Conservation (phyloP, 2,797 vertebrate genomes). For the Bradypus variegatus region DNA sequence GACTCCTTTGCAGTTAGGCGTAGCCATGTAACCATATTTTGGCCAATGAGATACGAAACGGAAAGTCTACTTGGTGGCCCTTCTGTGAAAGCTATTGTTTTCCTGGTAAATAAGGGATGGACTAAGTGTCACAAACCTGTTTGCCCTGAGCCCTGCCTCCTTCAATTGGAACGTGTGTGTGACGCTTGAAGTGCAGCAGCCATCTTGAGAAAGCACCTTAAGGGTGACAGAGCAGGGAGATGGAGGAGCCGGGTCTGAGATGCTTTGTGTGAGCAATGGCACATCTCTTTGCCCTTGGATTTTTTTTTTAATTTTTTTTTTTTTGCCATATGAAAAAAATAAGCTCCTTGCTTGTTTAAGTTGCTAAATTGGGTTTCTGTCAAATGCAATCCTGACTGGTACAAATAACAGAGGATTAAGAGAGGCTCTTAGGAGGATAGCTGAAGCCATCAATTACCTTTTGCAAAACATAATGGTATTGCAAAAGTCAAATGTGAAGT, state of each 20-base stretch:
- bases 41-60: neutral
- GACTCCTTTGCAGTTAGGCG: neutral
- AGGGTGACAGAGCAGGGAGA: neutral
- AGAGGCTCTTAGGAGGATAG: neutral
- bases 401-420: conserved; percentile 14
- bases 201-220: neutral
- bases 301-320: neutral
- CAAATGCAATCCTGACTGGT: conserved; percentile 7
- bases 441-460: neutral
- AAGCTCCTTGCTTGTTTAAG: conserved; percentile 10
- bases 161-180: neutral
- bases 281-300: neutral
- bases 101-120: neutral
- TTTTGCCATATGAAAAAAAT: neutral
- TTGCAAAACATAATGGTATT: neutral
- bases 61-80: neutral
- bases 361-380: conserved; percentile 39
- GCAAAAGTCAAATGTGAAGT: neutral
- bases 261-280: neutral
- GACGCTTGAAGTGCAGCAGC: neutral
- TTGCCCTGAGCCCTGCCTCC: neutral
- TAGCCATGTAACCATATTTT: neutral
- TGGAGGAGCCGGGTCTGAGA: fast-evolving
- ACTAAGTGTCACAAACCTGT: neutral
- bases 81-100: neutral